Evolutionary conservation across 2,797 vertebrate species (phyloP).

Genomic region (Galagoides demidoff): DNA sequence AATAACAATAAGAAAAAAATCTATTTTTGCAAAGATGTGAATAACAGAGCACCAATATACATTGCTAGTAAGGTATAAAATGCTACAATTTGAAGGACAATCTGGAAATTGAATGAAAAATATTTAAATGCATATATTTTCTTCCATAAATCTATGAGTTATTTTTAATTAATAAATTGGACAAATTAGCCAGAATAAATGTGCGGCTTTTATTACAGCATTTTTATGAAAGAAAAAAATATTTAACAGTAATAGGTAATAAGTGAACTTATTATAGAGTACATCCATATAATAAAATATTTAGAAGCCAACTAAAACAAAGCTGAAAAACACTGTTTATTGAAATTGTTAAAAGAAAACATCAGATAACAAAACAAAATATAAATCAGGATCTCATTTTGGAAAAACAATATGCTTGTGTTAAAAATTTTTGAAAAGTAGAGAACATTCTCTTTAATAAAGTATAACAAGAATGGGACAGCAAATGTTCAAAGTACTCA

Average conservation of each 20-base stretch:
- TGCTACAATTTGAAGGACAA: not conserved
- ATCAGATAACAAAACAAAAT: not conserved
- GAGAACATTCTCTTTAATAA: too few species aligned
- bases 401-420: not conserved
- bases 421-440: not conserved
- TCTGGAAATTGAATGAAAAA: not conserved
- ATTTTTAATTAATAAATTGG: constrained; percentile 1
- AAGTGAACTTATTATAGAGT: not conserved
- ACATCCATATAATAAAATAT: not conserved
- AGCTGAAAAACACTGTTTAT: not conserved
- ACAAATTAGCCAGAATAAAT: not conserved
- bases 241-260: not conserved
- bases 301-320: not conserved
- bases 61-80: not conserved
- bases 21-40: not conserved
- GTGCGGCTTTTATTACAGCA: not conserved
- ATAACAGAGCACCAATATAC: too few species aligned
- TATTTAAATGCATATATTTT: not conserved
- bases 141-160: not conserved
- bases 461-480: too few species aligned
- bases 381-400: not conserved
- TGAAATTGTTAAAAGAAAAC: not conserved
- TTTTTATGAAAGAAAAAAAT: not conserved
- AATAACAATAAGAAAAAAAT: not conserved
- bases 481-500: too few species aligned